phyloP scores from a whole-genome alignment of 2,797 vertebrate genomes.

The Cygnus olor region DNA sequence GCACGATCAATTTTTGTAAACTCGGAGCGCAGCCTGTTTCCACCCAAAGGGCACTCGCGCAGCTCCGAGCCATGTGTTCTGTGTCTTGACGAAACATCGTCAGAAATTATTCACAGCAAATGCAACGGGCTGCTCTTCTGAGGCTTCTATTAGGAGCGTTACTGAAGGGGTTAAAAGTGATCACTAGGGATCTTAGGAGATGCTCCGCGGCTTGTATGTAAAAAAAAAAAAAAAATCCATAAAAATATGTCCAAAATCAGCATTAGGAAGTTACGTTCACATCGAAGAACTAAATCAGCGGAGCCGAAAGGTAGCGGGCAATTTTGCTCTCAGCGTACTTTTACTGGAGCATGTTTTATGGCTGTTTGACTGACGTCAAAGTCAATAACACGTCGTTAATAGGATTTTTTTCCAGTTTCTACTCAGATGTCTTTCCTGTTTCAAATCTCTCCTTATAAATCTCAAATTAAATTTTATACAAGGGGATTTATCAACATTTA shows the following conservation, averaged over 20 bases:
- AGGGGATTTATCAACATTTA: neutral
- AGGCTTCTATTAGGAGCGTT: neutral
- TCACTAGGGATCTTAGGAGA: neutral
- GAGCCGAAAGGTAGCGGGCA: neutral
- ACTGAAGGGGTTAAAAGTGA: slow-evolving; percentile 7
- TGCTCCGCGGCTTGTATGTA: neutral
- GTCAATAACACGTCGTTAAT: slow-evolving; percentile 41
- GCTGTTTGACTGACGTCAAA: neutral
- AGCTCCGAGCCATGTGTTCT: neutral
- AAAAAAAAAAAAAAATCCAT: neutral
- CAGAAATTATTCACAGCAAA: neutral
- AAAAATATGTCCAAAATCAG: neutral
- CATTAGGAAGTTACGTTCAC: neutral
- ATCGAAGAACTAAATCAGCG: neutral
- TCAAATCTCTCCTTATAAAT: slow-evolving; percentile 41
- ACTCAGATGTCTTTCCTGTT: slow-evolving; percentile 25
- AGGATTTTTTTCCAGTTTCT: slow-evolving; percentile 1
- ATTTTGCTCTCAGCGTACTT: neutral
- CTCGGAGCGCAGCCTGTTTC: slow-evolving; percentile 20
- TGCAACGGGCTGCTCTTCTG: neutral
- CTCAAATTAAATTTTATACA: slow-evolving; percentile 47
- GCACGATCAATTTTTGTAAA: slow-evolving; percentile 27
- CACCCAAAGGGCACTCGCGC: neutral
- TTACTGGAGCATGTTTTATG: neutral
- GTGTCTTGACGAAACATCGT: neutral